These are phyloP conservation scores for Nebria brevicollis DNA, from an alignment of 2,888 invertebrate species.

Conservation along the genomic window DNA sequence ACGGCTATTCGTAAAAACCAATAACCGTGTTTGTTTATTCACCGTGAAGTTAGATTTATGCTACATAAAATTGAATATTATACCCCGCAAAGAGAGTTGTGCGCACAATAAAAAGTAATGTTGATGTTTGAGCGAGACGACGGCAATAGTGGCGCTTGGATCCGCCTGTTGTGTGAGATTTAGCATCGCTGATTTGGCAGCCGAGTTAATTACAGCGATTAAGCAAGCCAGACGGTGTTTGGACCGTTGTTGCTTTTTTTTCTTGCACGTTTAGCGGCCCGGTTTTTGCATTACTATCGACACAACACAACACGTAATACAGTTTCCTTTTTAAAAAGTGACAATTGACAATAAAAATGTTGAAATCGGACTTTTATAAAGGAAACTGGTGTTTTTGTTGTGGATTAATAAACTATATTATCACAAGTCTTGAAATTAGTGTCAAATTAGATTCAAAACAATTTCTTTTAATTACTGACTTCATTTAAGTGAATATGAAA, in stretches of 20 bases:
- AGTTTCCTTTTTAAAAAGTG: conserved; percentile 17
- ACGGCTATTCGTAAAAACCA: conserved; percentile 7
- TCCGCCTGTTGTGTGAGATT: conserved; percentile 17
- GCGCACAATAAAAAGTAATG: conserved; percentile 31
- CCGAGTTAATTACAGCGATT: conserved; percentile 25
- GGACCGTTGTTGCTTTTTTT: conserved; percentile 11
- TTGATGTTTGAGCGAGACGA: conserved; percentile 10
- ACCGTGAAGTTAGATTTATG: conserved; percentile 33
- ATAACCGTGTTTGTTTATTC: conserved; percentile 18
- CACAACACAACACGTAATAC: not conserved
- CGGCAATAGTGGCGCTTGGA: not conserved
- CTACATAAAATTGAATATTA: conserved; percentile 28
- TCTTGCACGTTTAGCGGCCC: conserved; percentile 41
- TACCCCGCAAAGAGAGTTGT: conserved; percentile 21
- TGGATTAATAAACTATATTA: conserved; percentile 33
- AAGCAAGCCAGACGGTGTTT: conserved; percentile 27
- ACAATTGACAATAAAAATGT: not conserved
- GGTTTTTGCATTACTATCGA: conserved; percentile 2
- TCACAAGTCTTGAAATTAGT: conserved; percentile 36
- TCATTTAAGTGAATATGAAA: conserved; percentile 13
- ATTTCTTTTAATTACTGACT: conserved; percentile 1
- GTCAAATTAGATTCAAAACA: not conserved
- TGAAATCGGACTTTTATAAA: not conserved
- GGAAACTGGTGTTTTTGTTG: not conserved
- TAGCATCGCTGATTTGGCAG: conserved; percentile 36